Base-by-base conservation (phyloP, 2,797 vertebrate genomes). In the Danio kyathit region DNA sequence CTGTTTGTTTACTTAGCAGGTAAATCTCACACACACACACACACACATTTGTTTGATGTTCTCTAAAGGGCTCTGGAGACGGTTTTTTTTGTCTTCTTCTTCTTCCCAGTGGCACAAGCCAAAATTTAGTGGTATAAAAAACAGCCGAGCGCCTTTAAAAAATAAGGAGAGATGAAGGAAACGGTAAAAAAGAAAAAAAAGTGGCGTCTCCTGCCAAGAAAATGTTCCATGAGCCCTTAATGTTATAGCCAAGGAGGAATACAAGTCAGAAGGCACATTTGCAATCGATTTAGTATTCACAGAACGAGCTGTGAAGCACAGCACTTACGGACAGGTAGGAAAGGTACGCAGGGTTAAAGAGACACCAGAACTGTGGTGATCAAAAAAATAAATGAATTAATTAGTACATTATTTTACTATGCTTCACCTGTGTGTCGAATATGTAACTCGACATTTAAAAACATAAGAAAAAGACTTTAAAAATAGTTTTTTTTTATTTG, bases 101-200 rank as follows among this genome's bases (percentile, higher is more conserved):
- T 29, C 41, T 54, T 71, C 8, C 16, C 69, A 61, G 16, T 41
- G 67, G 65, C 65, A 54, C 74, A 21, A 64, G 49, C 17, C 51
- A 51, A 52, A 29, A 61, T 79, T 54, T 65, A 51, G 44, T 56
- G 19, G 76, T 66, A 46, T 61, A 43, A 61, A 83, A 83, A 79
- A 80, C 85, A 80, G 72, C 72, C 78, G 69, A 88, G 86, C 76
- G 85, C 78, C 84, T 89, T 92, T 90, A 81, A 90, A 89, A 85
- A 87, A 85, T 86, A 82, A 61, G 52, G 70, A 76, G 59, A 71
- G 40, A 66, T 74, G 40, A 63, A 73, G 63, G 43, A 70, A 70
- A 66, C 7, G 5, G 46, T 59, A 19, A 49, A 17, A 49, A 11
- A 46, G 43, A 16, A 52, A 38, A 52, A 38, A 76, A 76, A 77